phyloP scores from a whole-genome alignment of 2,888 invertebrate species.

The Buathra laborator region DNA sequence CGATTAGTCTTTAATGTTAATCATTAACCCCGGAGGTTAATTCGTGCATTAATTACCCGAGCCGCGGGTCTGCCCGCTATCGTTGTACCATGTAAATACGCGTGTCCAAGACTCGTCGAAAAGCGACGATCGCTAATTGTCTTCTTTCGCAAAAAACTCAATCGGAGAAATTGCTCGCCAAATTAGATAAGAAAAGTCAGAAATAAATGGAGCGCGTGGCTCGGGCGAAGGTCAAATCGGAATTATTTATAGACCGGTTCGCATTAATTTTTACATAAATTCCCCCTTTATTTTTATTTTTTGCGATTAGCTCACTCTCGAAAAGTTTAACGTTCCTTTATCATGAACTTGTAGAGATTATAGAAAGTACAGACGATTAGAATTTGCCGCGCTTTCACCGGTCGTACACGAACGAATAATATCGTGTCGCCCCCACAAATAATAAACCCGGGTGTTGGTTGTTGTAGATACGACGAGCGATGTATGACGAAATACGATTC shows the following conservation, averaged over 20 bases:
- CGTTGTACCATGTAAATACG: neutral
- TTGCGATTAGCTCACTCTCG: neutral
- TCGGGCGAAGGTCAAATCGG: neutral
- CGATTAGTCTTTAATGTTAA: conserved; percentile 81
- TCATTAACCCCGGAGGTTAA: conserved; percentile 81
- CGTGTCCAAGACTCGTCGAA: conserved; percentile 11
- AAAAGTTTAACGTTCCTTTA: conserved; percentile 10
- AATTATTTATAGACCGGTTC: conserved; percentile 33
- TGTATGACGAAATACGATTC: conserved; percentile 79
- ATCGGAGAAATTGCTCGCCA: conserved; percentile 1
- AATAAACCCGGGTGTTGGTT: conserved; percentile 11
- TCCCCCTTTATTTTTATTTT: neutral
- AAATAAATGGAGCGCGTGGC: neutral
- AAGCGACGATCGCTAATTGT: neutral
- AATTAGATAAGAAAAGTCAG: conserved; percentile 6
- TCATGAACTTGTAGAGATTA: conserved; percentile 35
- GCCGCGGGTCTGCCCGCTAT: conserved; percentile 34
- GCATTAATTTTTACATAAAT: neutral
- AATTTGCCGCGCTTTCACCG: conserved; percentile 55
- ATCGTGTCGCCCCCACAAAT: conserved; percentile 40
- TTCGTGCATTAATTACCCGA: conserved; percentile 78
- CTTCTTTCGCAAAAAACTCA: conserved; percentile 2
- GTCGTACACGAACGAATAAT: conserved; percentile 32
- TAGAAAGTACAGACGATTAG: conserved; percentile 46
- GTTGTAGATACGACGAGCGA: conserved; percentile 41